These are phyloP conservation scores for Drosophila diplacantha DNA, from an alignment of 2,888 invertebrate genomes.

Conservation along the genomic window DNA sequence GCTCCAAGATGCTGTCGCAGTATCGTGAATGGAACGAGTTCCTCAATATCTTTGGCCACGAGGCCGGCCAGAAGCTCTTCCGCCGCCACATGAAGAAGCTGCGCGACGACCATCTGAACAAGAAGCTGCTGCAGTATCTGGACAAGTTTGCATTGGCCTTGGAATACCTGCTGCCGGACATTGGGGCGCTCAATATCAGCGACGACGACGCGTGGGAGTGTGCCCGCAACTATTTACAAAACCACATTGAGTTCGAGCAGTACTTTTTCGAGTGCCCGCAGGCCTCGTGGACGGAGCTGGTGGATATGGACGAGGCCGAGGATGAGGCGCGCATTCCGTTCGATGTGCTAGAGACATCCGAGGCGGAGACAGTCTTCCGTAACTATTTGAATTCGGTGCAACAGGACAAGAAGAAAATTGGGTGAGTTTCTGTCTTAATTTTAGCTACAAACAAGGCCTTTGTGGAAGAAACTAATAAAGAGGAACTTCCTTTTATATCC, in stretches of 20 bases:
- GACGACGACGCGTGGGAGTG: slow-evolving; percentile 89
- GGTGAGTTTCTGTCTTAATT: slow-evolving; percentile 81
- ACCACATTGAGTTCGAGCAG: slow-evolving; percentile 94
- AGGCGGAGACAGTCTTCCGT: slow-evolving; percentile 94
- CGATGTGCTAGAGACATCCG: slow-evolving; percentile 92
- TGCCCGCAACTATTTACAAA: slow-evolving; percentile 89
- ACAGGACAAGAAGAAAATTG: slow-evolving; percentile 93
- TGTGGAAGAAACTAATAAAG: background rate
- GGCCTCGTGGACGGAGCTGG: slow-evolving; percentile 86
- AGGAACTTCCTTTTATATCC: background rate
- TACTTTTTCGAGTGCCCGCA: slow-evolving; percentile 93
- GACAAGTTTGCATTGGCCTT: slow-evolving; percentile 87
- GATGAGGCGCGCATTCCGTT: slow-evolving; percentile 91
- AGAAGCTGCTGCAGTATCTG: slow-evolving; percentile 87
- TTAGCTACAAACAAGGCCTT: too few species aligned
- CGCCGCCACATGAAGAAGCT: slow-evolving; percentile 87
- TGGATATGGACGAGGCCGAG: slow-evolving; percentile 81
- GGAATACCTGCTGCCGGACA: slow-evolving; percentile 87
- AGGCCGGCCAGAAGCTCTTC: slow-evolving; percentile 87
- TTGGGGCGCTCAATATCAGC: slow-evolving; percentile 81
- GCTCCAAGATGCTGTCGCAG: slow-evolving; percentile 89
- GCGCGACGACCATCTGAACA: slow-evolving; percentile 88
- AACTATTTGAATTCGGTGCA: slow-evolving; percentile 94
- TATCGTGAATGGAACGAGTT: slow-evolving; percentile 94
- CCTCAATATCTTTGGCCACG: slow-evolving; percentile 92